A percentile compares a stretch with the other conserved stretches of the same genome.
Conservation (phyloP, 2,797 vertebrate species). For the Microctenopoma steveboyesi region DNA sequence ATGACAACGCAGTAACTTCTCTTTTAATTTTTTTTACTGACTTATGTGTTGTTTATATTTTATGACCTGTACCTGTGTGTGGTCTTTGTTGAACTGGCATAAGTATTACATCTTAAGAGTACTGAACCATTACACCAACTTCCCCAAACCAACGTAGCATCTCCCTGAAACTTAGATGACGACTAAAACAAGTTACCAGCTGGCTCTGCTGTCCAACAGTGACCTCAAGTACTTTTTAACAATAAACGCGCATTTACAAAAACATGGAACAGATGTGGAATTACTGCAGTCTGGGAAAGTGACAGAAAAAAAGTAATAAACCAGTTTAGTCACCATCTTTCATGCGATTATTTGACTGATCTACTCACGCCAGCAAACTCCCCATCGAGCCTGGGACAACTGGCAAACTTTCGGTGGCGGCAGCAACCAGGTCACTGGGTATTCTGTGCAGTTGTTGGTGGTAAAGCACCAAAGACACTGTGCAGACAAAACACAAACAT, state of each 20-base stretch:
- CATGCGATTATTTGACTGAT: not conserved
- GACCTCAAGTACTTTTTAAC: not conserved
- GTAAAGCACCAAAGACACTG: constrained; percentile 93
- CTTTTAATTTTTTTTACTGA: not conserved
- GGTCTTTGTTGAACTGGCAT: not conserved
- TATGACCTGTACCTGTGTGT: not conserved
- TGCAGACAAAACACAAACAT: constrained; percentile 23
- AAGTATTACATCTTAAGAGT: not conserved
- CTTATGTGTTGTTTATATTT: not conserved
- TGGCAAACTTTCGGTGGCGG: constrained; percentile 83
- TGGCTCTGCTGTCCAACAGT: not conserved
- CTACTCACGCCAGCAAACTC: constrained; percentile 90
- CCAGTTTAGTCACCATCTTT: not conserved
- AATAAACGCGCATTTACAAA: not conserved
- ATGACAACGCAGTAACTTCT: not conserved
- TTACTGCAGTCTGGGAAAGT: not conserved
- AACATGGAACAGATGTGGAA: not conserved
- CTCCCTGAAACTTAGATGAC: not conserved
- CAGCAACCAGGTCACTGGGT: constrained; percentile 87
- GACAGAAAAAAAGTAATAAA: not conserved
- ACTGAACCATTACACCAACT: not conserved
- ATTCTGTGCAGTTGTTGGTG: constrained; percentile 85
- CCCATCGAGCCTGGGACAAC: constrained; percentile 87
- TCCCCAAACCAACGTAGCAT: not conserved
- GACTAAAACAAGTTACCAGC: not conserved